phyloP scores from a whole-genome alignment of 2,888 invertebrate genomes.

The Aromia moschata region DNA sequence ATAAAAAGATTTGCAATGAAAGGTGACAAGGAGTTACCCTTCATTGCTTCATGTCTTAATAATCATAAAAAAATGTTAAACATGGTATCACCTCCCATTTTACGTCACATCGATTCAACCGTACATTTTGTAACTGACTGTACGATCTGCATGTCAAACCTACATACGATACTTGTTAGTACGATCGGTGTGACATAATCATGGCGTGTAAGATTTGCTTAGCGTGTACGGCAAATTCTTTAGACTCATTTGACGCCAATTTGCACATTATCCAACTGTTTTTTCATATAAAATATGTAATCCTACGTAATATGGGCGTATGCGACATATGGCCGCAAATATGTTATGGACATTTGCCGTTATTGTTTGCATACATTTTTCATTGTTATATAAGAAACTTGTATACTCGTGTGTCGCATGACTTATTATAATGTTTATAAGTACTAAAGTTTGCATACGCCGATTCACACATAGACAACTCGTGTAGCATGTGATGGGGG shows the following conservation, averaged over 20 bases:
- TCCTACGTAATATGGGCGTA: background rate
- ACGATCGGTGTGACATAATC: background rate
- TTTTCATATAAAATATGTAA: background rate
- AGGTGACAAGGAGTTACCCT: too few species aligned
- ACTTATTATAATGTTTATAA: too few species aligned
- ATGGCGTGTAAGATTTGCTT: background rate
- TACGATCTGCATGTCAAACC: conserved; percentile 3
- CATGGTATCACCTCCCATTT: background rate
- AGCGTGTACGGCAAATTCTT: background rate
- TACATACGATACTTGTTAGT: background rate
- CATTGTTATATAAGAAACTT: too few species aligned
- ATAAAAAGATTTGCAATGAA: too few species aligned
- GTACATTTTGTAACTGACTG: conserved; percentile 1
- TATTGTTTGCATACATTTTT: too few species aligned
- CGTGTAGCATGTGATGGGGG: too few species aligned
- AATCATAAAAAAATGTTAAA: too few species aligned
- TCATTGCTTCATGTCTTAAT: too few species aligned
- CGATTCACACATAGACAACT: too few species aligned
- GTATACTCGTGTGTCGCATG: too few species aligned
- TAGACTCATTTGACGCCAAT: conserved; percentile 6
- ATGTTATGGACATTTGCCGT: too few species aligned
- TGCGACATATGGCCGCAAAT: background rate
- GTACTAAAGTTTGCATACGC: too few species aligned
- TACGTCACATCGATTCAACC: background rate
- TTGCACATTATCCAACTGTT: conserved; percentile 1